Evolutionary conservation across 2,797 vertebrate genomes (phyloP).

Genomic region (Novumbra hubbsi): DNA sequence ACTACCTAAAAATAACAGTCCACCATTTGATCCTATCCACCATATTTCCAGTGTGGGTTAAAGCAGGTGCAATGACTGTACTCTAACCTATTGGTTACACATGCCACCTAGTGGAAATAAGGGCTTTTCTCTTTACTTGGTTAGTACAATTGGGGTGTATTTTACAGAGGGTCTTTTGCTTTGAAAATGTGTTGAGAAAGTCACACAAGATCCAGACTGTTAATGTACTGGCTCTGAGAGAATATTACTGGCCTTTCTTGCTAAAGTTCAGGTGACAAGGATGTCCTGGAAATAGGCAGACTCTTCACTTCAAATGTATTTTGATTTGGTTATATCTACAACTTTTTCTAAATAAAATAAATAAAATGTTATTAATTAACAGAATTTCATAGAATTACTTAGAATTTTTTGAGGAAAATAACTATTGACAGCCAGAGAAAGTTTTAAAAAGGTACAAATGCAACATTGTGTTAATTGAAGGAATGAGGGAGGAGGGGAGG

Average conservation of each 20-base stretch:
- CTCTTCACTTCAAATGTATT: constrained; percentile 53
- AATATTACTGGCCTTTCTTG: background rate
- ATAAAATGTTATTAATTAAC: no score
- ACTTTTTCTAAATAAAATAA: no score
- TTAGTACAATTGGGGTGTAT: no score
- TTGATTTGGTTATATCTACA: no score
- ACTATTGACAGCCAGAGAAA: no score
- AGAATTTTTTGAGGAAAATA: no score
- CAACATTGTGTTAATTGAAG: no score
- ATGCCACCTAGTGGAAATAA: constrained; percentile 24
- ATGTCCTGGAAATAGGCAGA: constrained; percentile 75
- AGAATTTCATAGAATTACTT: no score
- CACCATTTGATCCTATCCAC: background rate
- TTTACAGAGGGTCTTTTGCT: no score
- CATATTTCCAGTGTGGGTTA: background rate
- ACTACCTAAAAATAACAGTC: background rate
- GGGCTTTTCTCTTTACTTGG: no score
- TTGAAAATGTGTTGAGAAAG: background rate
- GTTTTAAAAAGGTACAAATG: no score
- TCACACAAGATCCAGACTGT: background rate
- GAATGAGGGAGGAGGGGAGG: no score
- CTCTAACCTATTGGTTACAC: background rate
- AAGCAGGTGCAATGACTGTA: background rate
- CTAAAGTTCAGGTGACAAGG: constrained; percentile 60
- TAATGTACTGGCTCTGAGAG: background rate